Evolutionary conservation across 2,797 vertebrate genomes (phyloP).

Genomic region (Sebastolobus alascanus): DNA sequence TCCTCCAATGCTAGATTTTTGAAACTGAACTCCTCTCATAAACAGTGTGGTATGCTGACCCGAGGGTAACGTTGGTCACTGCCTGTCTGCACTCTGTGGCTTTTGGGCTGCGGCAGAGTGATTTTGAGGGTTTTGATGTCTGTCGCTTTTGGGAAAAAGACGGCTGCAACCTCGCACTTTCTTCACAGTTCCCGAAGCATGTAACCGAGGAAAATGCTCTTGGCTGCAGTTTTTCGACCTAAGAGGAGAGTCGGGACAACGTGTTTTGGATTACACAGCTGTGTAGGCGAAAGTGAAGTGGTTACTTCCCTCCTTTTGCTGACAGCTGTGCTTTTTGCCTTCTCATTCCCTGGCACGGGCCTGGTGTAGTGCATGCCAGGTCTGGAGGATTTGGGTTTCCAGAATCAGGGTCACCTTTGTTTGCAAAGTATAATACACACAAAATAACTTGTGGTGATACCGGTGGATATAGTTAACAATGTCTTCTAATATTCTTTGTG

Average conservation of each 20-base stretch:
- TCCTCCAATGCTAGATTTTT: neutral
- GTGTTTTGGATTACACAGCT: constrained; percentile 49
- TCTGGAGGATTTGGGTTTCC: constrained; percentile 14
- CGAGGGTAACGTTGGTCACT: constrained; percentile 17
- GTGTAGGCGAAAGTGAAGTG: constrained; percentile 48
- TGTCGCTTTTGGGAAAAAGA: constrained; percentile 42
- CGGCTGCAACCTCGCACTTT: constrained; percentile 36
- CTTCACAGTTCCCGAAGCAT: constrained; percentile 22
- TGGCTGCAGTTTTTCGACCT: constrained; percentile 39
- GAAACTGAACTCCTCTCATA: constrained; percentile 26
- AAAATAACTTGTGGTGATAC: neutral
- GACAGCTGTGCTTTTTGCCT: constrained; percentile 30
- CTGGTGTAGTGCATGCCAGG: neutral
- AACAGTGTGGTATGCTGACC: constrained; percentile 42
- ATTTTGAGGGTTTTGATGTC: constrained; percentile 36
- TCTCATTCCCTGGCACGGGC: neutral
- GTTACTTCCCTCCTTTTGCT: constrained; percentile 40
- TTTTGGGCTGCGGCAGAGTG: constrained; percentile 26
- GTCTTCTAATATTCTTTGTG: neutral
- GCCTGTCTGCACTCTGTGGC: constrained; percentile 47
- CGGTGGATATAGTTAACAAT: neutral
- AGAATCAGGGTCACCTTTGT: neutral
- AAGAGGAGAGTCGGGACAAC: constrained; percentile 4
- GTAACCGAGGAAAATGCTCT: constrained; percentile 29
- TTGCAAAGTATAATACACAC: neutral